Evolutionary conservation across 2,888 invertebrate species (phyloP), one percentile per base, ranked within the genome.

Genomic region (Phrixothrix hirtus): DNA sequence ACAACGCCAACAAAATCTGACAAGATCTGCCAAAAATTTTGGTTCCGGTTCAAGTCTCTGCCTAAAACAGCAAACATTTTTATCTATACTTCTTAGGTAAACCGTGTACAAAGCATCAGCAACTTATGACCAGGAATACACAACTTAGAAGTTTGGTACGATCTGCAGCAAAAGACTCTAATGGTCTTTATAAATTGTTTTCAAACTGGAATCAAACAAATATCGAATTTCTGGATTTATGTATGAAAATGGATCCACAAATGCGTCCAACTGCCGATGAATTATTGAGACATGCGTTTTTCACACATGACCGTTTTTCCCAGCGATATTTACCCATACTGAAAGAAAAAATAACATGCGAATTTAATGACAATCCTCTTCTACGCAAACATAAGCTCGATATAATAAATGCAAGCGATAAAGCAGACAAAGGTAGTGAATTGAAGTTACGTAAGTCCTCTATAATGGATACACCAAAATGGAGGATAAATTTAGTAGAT

Each of bases 321-420:
- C 84, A 85, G 13, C 80, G 76, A 51, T 88, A 87, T 67, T 78
- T 84, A n/a, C 81, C 81, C 0, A 84, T 85, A 55, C 73, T 89
- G 2, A 74, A 83, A 32, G 80, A 82, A 53, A 83, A 82, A 69
- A 79, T 88, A 7, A 81, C 83, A 21, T 81, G 81, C 62, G 86
- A 87, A 64, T 79, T 82, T 55, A 79, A 81, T 64, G 78, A 66
- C 3, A 81, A 81, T 67, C 80, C 81, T 1, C 64, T 83, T 15
- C 61, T 80, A 36, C 59, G 76, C 14, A 78, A 74, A 56, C 67
- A 65, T 46, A 74, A 72, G 59, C 64, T 68, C 12, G 75, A 76
- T 38, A 70, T 76, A 13, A 38, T 76, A 35, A 64, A 69, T 59
- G 72, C 76, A 0, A 74, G 72, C 0, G 75, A 76, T 52, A 47